Conservation (phyloP, 2,888 invertebrate species). For the Drosophila kuntzei region DNA sequence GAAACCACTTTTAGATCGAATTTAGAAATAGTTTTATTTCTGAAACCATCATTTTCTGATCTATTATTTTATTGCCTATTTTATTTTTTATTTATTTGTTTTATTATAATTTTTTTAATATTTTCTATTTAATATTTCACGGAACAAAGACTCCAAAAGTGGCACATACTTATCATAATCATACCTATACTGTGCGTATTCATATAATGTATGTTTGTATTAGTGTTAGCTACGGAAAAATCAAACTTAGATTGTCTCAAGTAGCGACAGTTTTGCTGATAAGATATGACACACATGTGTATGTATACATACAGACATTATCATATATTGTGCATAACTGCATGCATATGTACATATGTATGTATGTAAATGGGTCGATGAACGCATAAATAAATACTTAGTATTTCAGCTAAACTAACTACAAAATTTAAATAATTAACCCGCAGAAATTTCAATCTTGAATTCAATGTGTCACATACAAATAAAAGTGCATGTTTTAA, state of each 20-base stretch:
- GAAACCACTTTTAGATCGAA: neutral
- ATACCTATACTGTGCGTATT: neutral
- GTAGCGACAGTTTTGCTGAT: conserved; percentile 38
- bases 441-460: neutral
- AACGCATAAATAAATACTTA: conserved; percentile 3
- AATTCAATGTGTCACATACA: conserved; percentile 2
- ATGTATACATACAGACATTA: too few relatives aligned
- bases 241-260: conserved; percentile 27
- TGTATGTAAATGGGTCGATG: conserved; percentile 3
- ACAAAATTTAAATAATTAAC: neutral
- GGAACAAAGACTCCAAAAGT: conserved; percentile 38
- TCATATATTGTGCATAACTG: neutral
- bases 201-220: conserved; percentile 1
- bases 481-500: neutral
- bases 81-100: neutral
- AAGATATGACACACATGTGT: conserved; percentile 18
- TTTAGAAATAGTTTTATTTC: neutral
- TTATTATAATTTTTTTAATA: too few relatives aligned
- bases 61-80: conserved; percentile 18
- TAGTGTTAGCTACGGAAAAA: conserved; percentile 29
- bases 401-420: neutral
- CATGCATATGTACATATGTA: neutral
- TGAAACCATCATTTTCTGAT: too few relatives aligned
- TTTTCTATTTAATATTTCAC: neutral
- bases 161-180: conserved; percentile 10